phyloP scores from a whole-genome alignment of 37 sponge, comb jelly and placozoan genomes.

The Agelas oroides region DNA sequence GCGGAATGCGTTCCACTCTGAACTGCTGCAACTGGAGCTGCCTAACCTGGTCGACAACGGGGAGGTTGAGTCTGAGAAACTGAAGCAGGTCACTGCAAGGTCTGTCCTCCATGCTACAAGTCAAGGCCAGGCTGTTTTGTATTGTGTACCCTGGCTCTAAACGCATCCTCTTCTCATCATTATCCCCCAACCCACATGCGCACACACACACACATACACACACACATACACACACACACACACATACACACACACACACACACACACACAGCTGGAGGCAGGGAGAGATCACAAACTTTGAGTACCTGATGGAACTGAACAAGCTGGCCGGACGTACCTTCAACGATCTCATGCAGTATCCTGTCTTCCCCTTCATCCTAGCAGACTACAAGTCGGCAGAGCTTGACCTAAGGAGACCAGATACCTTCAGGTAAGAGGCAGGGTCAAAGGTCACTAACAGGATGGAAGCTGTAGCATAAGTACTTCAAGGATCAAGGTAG shows the following conservation, averaged over 20 bases:
- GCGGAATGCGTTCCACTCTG: conserved; percentile 56
- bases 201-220: too few species aligned
- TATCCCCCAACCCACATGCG: too few species aligned
- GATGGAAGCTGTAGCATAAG: too few species aligned
- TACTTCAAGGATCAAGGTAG: too few species aligned
- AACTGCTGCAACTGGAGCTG: conserved; percentile 75
- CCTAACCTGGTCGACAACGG: conserved; percentile 87
- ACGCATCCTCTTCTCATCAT: too few species aligned
- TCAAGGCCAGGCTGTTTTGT: too few species aligned
- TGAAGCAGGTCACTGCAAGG: conserved; percentile 59
- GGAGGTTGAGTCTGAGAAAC: conserved; percentile 69
- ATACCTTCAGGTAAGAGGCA: conserved; percentile 75
- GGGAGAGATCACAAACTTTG: conserved; percentile 96
- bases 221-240: conserved; percentile 2
- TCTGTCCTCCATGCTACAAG: too few species aligned
- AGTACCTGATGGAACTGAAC: conserved; percentile 98
- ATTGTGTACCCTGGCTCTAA: too few species aligned
- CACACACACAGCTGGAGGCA: conserved; percentile 82
- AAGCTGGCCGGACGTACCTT: conserved; percentile 97
- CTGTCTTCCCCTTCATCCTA: conserved; percentile 96
- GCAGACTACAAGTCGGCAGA: conserved; percentile 86
- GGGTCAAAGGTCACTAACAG: too few species aligned
- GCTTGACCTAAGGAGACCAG: conserved; percentile 77
- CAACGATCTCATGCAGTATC: conserved; percentile 99
- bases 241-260: conserved; percentile 2